Evolutionary conservation across 2,113 vertebrate genomes (phyloP).

Genomic region (Triplophysa tibetana): DNA sequence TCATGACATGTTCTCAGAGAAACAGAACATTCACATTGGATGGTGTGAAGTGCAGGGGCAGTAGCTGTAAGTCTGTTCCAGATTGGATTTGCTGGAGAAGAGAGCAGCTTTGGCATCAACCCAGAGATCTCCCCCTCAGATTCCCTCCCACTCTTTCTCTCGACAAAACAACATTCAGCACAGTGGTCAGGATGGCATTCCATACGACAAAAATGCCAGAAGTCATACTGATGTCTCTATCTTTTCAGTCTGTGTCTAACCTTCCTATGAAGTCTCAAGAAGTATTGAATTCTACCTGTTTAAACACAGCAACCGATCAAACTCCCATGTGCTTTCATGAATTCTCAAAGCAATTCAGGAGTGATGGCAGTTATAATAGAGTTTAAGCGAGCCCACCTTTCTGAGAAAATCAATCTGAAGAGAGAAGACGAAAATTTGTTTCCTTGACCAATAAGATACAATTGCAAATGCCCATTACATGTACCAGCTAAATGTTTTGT

Average conservation of each 20-base stretch:
- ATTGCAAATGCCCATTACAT: too few relatives aligned
- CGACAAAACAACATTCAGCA: conserved; percentile 31
- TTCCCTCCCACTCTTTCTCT: conserved; percentile 45
- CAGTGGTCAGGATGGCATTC: conserved; percentile 37
- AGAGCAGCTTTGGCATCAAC: conserved; percentile 33
- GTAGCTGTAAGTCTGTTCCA: conserved; percentile 16
- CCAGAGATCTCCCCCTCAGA: conserved; percentile 45
- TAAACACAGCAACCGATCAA: not conserved
- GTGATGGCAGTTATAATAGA: not conserved
- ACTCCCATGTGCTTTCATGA: not conserved
- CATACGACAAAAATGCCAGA: conserved; percentile 5
- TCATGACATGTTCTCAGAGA: conserved; percentile 4
- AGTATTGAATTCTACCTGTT: not conserved
- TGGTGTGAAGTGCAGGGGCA: conserved; percentile 33
- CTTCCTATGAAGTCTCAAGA: not conserved
- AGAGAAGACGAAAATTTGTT: not conserved
- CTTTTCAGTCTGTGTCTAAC: conserved; percentile 5
- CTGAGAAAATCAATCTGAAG: not conserved
- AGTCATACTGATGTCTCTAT: conserved; percentile 12
- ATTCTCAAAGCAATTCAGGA: not conserved
- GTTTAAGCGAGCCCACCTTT: conserved; percentile 26
- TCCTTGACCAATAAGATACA: too few relatives aligned
- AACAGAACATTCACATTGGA: conserved; percentile 11
- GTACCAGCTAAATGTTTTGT: too few relatives aligned
- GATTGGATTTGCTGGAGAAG: conserved; percentile 23